Evolutionary conservation across 2,888 invertebrate species (phyloP), one percentile per base, ranked within the genome.

Genomic region (Rhogogaster chlorosoma): DNA sequence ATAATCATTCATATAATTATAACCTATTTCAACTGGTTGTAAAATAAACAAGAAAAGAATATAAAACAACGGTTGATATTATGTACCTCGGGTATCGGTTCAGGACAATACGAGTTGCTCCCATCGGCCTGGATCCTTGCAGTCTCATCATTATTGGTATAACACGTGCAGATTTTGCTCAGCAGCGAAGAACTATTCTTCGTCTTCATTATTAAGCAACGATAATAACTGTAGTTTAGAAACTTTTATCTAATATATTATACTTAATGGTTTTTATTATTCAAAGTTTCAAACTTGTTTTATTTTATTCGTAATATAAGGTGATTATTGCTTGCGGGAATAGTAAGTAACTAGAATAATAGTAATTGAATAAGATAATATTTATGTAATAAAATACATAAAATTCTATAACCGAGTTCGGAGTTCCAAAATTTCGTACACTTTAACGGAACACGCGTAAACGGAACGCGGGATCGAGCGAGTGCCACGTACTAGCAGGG

Each of bases 131-230:
- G 38, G 86, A 84, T 64, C 53, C 67, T 18, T 4, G 80, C 80
- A 38, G 53, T 22, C 32, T 83, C 67, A 9, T 61, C 83, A 6
- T 89, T 88, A 42, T 89, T 89, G 18, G 87, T 84, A 85, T 89
- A 91, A 85, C 91, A 92, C 88, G 90, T 92, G 89, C 90, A 92
- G 49, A 92, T 87, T 84, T 88, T 92, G 75, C 89, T 89, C 57
- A 92, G 86, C 26, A 92, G 78, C n/a, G 53, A 53, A 36, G 91
- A 91, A 61, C 87, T 88, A 85, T 91, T 91, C 84, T 91, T 91
- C 15, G 89, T 90, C 86, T 91, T 91, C 92, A 92, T 92, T 42
- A 22, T 71, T 0, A 7, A 71, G n/a, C 70, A 22, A 38, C 15
- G 9, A 36, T 15, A 38, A 36, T n/a, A n/a, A 67, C 67, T 5